Base-by-base conservation (phyloP, 2,888 invertebrate genomes). In the Cordylochernes scorpioides region DNA sequence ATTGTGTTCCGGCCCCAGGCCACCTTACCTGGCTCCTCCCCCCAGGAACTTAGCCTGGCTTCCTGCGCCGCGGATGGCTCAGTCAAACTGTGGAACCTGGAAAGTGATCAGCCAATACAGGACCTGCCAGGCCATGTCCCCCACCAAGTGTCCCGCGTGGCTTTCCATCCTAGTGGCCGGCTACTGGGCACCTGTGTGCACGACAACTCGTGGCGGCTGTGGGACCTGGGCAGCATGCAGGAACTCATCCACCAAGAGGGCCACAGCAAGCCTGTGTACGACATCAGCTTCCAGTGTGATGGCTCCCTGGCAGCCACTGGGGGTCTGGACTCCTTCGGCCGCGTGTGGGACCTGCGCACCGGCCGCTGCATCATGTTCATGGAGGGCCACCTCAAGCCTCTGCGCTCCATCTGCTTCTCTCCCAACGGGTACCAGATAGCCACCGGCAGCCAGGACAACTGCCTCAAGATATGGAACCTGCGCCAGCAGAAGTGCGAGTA, bases 291-390 rank as follows among this genome's bases (percentile, higher is more conserved):
- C 53, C 97, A 97, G 50, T 59, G 58, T 6, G 97, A 97, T 52
- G 97, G 97, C 1, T 75, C 82, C 30, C 67, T 86, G 2, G 65
- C 68, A 30, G 75, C 73, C 3, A 91, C 94, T 0, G 94, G 82
- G 71, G 88, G 94, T 1, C 62, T 84, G 50, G 97, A 97, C 60
- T 72, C 84, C 0, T 97, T 86, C 55, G 94, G 88, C 0, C 65
- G 97, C 33, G 78, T 97, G 2, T 97, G 97, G 97, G 97, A 99
- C 53, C 58, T 97, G 28, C 62, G 94, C 29, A 91, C 88, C 2
- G 94, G 86, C 0, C 65, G 91, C 22, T 99, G 97, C 50, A 71
- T 97, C 27, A 91, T 97, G 91, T 91, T 97, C 54, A 67, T 99
- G 53, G 91, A 91, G 53, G 97, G 97, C 0, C 97, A 97, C 54